These are phyloP conservation scores for Tarsius wallacei DNA, from an alignment of 2,797 vertebrate species.

Conservation along the genomic window DNA sequence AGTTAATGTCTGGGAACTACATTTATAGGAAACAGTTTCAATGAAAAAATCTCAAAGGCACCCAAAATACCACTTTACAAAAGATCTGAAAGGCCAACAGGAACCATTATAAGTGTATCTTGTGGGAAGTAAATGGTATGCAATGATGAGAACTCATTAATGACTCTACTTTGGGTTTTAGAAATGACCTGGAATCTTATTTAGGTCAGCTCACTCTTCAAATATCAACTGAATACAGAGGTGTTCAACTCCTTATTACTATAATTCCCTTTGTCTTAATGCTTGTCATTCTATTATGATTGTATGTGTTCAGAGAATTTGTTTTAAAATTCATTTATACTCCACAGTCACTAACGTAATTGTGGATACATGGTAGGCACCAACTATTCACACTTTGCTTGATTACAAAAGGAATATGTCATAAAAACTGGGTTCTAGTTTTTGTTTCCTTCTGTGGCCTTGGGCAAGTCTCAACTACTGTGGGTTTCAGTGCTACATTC, in stretches of 20 bases:
- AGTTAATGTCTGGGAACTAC: not conserved
- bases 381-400: not conserved
- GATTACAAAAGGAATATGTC: not conserved
- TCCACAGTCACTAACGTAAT: not conserved
- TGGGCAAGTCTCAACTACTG: not conserved
- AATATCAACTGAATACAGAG: not conserved
- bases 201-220: not conserved
- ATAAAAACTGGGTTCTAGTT: not conserved
- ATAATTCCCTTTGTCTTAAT: not conserved
- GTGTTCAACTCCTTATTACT: not conserved
- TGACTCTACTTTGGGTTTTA: not conserved
- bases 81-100: constrained; percentile 2
- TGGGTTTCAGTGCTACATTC: not conserved
- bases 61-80: not conserved
- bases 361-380: not conserved
- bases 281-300: not conserved
- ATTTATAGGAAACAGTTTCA: constrained; percentile 28
- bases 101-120: not conserved
- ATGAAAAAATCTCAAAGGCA: not conserved
- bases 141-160: constrained; percentile 28
- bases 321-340: not conserved
- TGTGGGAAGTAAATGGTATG: not conserved
- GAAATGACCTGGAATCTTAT: constrained; percentile 34
- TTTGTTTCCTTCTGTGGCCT: not conserved
- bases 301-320: not conserved